These are phyloP conservation scores for Sarcophaga peregrina DNA, from an alignment of 1,140 invertebrate genomes.

Conservation along the genomic window DNA sequence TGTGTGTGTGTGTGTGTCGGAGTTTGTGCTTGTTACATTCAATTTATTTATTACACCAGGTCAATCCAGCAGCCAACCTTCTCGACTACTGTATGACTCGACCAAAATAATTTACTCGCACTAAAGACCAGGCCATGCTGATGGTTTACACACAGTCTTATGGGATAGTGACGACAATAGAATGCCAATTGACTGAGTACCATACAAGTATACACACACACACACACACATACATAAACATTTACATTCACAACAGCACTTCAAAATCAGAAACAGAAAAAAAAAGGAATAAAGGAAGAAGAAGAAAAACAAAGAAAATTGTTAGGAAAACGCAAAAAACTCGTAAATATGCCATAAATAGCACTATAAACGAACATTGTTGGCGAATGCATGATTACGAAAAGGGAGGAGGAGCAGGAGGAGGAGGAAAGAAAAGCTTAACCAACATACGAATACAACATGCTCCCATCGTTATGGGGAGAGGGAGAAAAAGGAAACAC, in stretches of 20 bases:
- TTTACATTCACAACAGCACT: not conserved
- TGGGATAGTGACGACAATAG: slow-evolving; percentile 17
- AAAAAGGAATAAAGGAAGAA: not conserved
- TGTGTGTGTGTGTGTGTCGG: no score
- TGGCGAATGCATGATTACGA: slow-evolving; percentile 8
- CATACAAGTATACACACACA: not conserved
- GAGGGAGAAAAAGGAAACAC: no score
- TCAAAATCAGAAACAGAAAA: no score
- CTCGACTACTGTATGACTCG: not conserved
- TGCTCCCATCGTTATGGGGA: no score
- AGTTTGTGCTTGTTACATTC: not conserved
- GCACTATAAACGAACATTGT: slow-evolving; percentile 27
- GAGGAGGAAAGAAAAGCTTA: not conserved
- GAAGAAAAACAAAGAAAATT: slow-evolving; percentile 12
- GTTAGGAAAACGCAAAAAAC: slow-evolving; percentile 29
- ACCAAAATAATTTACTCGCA: not conserved
- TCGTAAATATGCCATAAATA: slow-evolving; percentile 38
- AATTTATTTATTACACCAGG: not conserved
- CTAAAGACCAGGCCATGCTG: not conserved
- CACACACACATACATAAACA: not conserved
- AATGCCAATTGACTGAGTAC: slow-evolving; percentile 30
- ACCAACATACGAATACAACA: no score
- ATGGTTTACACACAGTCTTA: not conserved
- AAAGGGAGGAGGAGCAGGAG: not conserved
- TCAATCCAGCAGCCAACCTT: not conserved